These are phyloP conservation scores for Rhynchopsitta pachyrhyncha DNA, from an alignment of 2,113 vertebrate species.

Conservation along the genomic window DNA sequence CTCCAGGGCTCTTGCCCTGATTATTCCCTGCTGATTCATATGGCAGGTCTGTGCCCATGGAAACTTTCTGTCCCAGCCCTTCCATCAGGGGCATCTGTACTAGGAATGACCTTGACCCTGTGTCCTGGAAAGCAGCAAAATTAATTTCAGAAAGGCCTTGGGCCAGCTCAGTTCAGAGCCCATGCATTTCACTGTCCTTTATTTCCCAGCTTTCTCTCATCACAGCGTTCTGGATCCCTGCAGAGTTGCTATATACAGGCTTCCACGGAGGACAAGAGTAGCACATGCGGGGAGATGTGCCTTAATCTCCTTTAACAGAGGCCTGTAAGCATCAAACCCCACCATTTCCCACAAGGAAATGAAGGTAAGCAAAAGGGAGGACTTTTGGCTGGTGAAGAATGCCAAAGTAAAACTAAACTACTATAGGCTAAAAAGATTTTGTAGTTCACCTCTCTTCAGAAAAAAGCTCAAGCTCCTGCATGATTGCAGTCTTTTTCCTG, in stretches of 20 bases:
- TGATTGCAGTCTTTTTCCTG: neutral
- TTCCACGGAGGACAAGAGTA: neutral
- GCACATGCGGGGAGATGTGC: neutral
- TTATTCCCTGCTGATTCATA: neutral
- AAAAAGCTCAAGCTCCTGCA: neutral
- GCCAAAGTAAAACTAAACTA: neutral
- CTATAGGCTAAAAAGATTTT: neutral
- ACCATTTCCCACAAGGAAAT: neutral
- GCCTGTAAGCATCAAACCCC: neutral
- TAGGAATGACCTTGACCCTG: neutral
- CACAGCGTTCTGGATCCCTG: fast-evolving
- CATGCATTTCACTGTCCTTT: neutral
- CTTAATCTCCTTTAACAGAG: neutral
- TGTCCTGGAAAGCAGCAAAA: neutral
- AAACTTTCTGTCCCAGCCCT: neutral
- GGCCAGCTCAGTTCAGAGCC: neutral
- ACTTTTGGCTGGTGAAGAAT: neutral
- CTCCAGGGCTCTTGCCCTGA: neutral
- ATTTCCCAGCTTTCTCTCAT: neutral
- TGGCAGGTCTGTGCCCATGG: neutral
- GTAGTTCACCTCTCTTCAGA: neutral
- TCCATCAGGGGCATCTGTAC: neutral
- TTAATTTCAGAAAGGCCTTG: neutral
- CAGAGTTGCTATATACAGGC: neutral
- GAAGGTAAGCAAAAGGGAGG: neutral